A percentile compares a stretch with the other conserved stretches of the same genome.
phyloP scores from a whole-genome alignment of 2,113 vertebrate species.

The Meriones unguiculatus region DNA sequence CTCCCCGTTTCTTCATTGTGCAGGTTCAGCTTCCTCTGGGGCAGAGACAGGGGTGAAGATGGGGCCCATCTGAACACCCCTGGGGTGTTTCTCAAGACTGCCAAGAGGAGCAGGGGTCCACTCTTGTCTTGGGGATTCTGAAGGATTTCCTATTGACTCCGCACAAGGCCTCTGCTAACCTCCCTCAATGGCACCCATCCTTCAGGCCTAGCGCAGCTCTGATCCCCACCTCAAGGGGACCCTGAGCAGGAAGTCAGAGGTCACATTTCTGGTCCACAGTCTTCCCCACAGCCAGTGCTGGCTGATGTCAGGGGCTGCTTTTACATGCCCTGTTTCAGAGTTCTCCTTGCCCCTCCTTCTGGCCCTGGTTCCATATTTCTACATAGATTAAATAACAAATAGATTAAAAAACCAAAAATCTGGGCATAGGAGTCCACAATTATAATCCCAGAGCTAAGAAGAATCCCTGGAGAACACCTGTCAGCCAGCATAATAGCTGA shows the following conservation, averaged over 20 bases:
- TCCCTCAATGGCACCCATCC: neutral
- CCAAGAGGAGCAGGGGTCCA: neutral
- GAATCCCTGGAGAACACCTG: neutral
- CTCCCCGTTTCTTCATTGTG: neutral
- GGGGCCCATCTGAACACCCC: neutral
- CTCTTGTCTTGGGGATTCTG: neutral
- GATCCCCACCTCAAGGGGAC: neutral
- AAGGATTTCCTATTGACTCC: neutral
- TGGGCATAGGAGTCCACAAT: neutral
- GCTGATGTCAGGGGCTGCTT: neutral
- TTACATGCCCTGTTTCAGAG: neutral
- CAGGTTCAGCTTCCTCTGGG: neutral
- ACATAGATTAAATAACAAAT: neutral
- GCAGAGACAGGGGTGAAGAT: neutral
- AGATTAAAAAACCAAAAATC: neutral
- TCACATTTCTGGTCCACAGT: neutral
- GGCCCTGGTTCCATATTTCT: neutral
- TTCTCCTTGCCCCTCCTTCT: neutral
- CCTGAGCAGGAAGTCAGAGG: neutral
- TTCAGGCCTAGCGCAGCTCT: neutral
- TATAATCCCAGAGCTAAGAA: neutral
- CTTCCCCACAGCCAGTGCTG: neutral
- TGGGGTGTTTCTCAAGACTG: neutral
- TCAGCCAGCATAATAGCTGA: neutral
- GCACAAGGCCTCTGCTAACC: neutral